phyloP scores from a whole-genome alignment of 37 sponge, comb jelly and placozoan genomes.

The Tethya wilhelma region DNA sequence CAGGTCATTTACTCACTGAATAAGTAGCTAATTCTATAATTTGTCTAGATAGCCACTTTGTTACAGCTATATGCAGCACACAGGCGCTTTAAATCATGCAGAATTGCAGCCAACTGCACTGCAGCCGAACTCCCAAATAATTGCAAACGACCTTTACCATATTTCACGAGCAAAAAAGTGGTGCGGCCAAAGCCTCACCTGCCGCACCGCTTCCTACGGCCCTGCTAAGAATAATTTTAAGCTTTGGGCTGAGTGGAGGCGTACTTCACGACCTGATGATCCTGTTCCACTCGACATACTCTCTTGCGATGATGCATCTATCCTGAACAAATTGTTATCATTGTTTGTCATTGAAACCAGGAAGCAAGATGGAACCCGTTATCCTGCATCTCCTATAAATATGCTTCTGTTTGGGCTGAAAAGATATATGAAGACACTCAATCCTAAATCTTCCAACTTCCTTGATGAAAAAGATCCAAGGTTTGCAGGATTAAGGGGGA shows the following conservation, averaged over 20 bases:
- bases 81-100: too few species aligned
- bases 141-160: too few species aligned
- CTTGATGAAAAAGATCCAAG: constrained; percentile 1
- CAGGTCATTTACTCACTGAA: too few species aligned
- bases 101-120: too few species aligned
- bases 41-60: too few species aligned
- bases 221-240: not conserved
- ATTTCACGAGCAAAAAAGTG: too few species aligned
- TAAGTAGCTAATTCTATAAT: too few species aligned
- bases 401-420: not conserved
- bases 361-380: not conserved
- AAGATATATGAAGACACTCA: constrained; percentile 3
- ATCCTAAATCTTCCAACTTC: not conserved
- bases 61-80: too few species aligned
- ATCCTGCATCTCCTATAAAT: not conserved
- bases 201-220: too few species aligned
- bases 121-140: too few species aligned
- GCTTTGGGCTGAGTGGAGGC: not conserved
- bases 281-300: not conserved
- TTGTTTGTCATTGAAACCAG: not conserved
- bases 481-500: not conserved
- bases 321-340: not conserved
- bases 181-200: too few species aligned
- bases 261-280: not conserved
- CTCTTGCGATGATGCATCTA: not conserved